Conservation (phyloP, 2,113 vertebrate species). For the Perognathus longimembris region DNA sequence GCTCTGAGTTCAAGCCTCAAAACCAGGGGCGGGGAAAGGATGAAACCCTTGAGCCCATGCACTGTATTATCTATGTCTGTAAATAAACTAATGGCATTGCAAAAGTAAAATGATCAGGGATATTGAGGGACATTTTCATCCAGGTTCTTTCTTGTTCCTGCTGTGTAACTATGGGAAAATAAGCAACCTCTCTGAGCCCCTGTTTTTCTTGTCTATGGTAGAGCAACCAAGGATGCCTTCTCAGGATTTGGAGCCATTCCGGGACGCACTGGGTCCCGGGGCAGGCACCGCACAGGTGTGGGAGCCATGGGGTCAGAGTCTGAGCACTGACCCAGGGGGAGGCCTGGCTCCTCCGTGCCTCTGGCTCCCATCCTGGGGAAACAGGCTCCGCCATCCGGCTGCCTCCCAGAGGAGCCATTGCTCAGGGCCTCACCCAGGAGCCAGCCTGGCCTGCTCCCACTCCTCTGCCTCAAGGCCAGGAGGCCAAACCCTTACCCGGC, state of each 20-base stretch:
- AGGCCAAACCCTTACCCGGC: neutral
- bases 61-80: neutral
- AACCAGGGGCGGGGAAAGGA: too few relatives aligned
- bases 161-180: neutral
- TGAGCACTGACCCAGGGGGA: neutral
- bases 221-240: neutral
- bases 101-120: neutral
- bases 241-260: neutral
- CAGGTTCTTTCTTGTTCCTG: neutral
- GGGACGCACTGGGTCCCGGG: neutral
- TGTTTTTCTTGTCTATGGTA: neutral
- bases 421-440: neutral
- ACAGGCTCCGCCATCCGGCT: rapidly evolving
- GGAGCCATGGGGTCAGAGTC: neutral
- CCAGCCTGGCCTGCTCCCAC: neutral
- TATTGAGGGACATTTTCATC: neutral
- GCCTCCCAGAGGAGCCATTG: neutral
- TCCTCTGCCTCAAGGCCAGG: neutral
- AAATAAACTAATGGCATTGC: neutral
- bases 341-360: neutral
- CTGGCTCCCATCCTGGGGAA: neutral
- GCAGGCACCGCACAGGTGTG: neutral
- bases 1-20: too few relatives aligned
- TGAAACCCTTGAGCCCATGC: neutral
- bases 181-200: neutral